Conservation (phyloP, 2,113 vertebrate species). For the Rynchops niger region DNA sequence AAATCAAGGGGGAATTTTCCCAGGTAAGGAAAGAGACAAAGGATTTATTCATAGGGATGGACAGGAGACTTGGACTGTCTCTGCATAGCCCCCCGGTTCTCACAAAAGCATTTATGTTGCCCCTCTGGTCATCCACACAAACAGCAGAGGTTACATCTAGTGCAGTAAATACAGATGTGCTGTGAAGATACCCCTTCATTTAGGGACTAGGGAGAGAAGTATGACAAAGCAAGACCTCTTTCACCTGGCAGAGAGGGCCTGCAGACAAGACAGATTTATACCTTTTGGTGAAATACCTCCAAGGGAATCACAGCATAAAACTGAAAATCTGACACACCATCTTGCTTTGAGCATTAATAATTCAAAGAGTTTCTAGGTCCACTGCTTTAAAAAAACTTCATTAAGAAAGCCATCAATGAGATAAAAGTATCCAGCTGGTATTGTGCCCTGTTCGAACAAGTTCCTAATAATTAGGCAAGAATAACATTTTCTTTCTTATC, state of each 20-base stretch:
- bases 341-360: neutral
- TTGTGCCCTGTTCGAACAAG: neutral
- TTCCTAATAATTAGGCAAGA: neutral
- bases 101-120: neutral
- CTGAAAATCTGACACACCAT: neutral
- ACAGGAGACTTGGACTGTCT: fast-evolving
- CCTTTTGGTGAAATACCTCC: neutral
- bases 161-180: neutral
- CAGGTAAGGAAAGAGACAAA: neutral
- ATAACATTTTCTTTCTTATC: neutral
- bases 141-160: neutral
- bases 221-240: neutral
- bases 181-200: neutral
- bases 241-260: neutral
- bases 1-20: neutral
- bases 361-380: neutral
- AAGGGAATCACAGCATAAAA: neutral
- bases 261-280: neutral
- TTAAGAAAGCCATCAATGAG: neutral
- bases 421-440: neutral
- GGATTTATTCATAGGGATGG: neutral
- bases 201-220: neutral
- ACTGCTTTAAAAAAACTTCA: neutral
- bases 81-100: neutral
- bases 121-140: neutral